Evolutionary conservation across 2,797 vertebrate genomes (phyloP).

Genomic region (Cossypha niveicapilla): DNA sequence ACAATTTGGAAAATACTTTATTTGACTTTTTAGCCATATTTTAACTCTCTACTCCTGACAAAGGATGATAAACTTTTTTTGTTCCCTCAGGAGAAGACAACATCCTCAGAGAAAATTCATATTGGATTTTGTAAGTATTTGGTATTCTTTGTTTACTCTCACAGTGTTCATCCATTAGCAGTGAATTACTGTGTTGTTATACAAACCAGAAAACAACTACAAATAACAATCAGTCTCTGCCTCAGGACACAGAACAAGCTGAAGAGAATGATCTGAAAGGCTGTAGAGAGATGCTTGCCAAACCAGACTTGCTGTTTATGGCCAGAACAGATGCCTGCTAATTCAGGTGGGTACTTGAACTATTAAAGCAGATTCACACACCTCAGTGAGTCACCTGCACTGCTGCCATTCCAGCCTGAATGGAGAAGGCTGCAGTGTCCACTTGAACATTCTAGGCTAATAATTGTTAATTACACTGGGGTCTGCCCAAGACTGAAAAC

Average conservation of each 20-base stretch:
- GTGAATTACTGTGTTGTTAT: not conserved
- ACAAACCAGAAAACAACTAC: constrained; percentile 29
- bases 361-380: not conserved
- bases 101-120: not conserved
- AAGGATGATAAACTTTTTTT: not conserved
- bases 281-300: constrained; percentile 1
- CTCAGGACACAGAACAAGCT: constrained; percentile 1
- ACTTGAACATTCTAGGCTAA: not conserved
- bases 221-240: constrained; percentile 18
- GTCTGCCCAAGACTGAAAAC: not conserved
- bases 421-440: not conserved
- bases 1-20: not conserved
- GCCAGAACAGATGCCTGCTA: constrained; percentile 4
- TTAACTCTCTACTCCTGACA: not conserved
- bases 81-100: not conserved
- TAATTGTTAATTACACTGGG: not conserved
- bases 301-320: not conserved
- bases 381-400: not conserved
- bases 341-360: not conserved
- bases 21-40: not conserved
- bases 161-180: not conserved
- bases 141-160: not conserved
- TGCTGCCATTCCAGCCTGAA: not conserved
- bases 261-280: not conserved
- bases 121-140: not conserved